These are phyloP conservation scores for Priocnemis perturbator DNA, from an alignment of 2,888 invertebrate species.

Conservation along the genomic window DNA sequence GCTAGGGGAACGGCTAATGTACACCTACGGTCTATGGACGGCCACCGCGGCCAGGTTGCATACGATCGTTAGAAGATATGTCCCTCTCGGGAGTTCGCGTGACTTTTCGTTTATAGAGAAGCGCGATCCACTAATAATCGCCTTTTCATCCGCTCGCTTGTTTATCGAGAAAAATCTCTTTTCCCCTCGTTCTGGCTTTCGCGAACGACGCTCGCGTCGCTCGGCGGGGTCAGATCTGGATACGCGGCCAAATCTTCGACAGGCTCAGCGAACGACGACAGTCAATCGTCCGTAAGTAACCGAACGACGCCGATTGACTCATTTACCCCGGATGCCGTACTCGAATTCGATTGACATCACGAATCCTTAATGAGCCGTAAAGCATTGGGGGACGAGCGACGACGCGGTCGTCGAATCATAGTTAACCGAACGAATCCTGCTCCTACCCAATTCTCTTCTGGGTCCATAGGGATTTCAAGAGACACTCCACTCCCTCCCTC, in stretches of 20 bases:
- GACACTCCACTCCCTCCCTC: not conserved
- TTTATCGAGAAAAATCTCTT: conserved; percentile 16
- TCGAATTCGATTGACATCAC: too few species aligned
- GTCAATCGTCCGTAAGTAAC: too few species aligned
- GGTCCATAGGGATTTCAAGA: too few species aligned
- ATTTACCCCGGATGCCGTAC: too few species aligned
- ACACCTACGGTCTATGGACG: conserved; percentile 1
- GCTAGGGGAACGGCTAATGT: conserved; percentile 7
- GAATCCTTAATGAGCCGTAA: not conserved
- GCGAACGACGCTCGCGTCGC: not conserved
- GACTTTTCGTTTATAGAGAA: conserved; percentile 30
- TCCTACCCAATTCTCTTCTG: too few species aligned
- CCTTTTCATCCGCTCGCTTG: conserved; percentile 17
- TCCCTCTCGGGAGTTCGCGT: conserved; percentile 39
- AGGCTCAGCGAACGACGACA: too few species aligned
- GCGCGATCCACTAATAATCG: conserved; percentile 23
- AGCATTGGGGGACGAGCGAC: not conserved
- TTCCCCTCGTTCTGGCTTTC: not conserved
- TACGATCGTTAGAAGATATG: conserved; percentile 25
- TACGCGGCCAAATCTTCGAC: too few species aligned
- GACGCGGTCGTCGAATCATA: too few species aligned
- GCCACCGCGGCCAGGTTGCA: conserved; percentile 9
- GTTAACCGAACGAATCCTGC: too few species aligned
- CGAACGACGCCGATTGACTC: too few species aligned
- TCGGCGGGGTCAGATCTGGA: too few species aligned